Evolutionary conservation across 37 sponge, comb jelly and placozoan genomes (phyloP).

Genomic region (Ianthella basta): DNA sequence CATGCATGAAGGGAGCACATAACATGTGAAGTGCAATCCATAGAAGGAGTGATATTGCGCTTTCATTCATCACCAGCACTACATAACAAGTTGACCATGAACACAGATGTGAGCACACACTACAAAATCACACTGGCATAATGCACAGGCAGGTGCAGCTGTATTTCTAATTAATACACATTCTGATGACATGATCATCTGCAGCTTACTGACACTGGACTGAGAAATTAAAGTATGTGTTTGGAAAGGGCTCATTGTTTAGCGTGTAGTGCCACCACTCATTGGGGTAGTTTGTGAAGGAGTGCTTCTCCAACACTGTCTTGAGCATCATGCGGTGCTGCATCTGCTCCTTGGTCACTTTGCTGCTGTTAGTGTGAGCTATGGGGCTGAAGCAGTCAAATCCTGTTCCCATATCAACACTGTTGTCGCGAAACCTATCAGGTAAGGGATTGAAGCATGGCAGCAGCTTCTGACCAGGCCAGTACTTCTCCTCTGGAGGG

Average conservation of each 20-base stretch:
- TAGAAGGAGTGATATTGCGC: no score
- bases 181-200: background rate
- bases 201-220: conserved; percentile 4
- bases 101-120: no score
- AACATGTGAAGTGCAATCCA: no score
- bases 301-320: background rate
- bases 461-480: conserved; percentile 1
- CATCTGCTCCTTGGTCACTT: background rate
- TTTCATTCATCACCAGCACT: no score
- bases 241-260: conserved; percentile 30
- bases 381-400: conserved; percentile 37
- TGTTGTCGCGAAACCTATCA: conserved; percentile 34
- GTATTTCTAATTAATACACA: no score
- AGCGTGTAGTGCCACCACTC: conserved; percentile 47
- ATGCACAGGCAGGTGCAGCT: no score
- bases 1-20: no score
- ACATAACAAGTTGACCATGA: no score
- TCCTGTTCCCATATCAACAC: conserved; percentile 41
- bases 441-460: conserved; percentile 31
- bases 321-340: conserved; percentile 24
- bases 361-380: conserved; percentile 33
- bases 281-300: conserved; percentile 24
- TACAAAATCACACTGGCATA: no score
- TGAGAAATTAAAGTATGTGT: conserved; percentile 40
- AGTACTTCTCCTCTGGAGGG: conserved; percentile 22